Evolutionary conservation across 2,797 vertebrate genomes (phyloP), one percentile per base, ranked within the genome.

Genomic region (Bovichtus variegatus): DNA sequence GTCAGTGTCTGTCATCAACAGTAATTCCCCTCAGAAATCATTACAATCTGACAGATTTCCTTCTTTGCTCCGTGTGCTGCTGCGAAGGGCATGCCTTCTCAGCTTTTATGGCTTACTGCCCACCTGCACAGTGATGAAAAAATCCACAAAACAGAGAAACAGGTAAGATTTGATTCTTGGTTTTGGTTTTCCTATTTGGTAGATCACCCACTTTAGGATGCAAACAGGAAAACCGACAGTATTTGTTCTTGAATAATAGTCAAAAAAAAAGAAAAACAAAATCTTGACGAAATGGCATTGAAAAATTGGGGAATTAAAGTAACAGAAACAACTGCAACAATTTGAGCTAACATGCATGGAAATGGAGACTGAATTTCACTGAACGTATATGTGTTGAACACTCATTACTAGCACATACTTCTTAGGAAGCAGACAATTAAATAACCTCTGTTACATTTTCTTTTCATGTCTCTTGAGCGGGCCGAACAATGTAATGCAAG

Each of bases 41-140:
- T 63, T 71, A 4, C 21, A 60, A 16, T 16, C 58, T 19, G 38
- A 53, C 27, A 62, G 9, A 23, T 62, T 51, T 44, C 18, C 13
- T 16, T 43, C 23, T 49, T 25, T 27, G 29, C 23, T 49, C 9
- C 2, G 4, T 65, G 13, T 18, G 19, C 50, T 38, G 8, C 11
- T 2, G 1, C 6, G 3, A 60, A 5, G 31, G 0, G 12, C 29
- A 11, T 47, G 18, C 5, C 34, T 57, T 27, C 13, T 49, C 34
- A 21, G 58, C 36, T 53, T 61, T 53, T 27, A 50, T 41, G 46
- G 38, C 55, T 65, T 18, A 31, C 27, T 53, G 27, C n/a, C 57
- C 12, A 23, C 18, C 38, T 47, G 18, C 13, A 23, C 5, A 29
- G 6, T 25, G 13, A 23, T 21, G 40, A 44, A 55, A 46, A 29